These are phyloP conservation scores for Myotis findleyi DNA, from an alignment of 2,797 vertebrate species.

Conservation along the genomic window DNA sequence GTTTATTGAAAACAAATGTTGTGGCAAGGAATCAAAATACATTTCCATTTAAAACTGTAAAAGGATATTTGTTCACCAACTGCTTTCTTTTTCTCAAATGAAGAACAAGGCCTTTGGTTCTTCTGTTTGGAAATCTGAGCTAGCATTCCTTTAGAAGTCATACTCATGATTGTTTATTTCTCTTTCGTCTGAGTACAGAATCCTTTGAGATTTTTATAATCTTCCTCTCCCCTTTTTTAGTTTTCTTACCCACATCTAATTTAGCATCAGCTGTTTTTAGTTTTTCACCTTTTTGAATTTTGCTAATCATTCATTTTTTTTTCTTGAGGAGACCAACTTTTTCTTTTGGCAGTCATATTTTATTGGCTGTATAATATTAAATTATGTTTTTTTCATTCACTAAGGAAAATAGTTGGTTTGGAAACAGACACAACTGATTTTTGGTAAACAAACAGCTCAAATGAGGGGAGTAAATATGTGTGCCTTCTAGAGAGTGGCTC, in stretches of 20 bases:
- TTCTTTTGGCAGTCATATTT: not conserved
- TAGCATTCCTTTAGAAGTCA: not conserved
- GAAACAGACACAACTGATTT: not conserved
- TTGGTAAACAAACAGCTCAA: not conserved
- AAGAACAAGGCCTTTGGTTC: not conserved
- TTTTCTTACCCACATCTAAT: not conserved
- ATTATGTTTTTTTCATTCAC: not conserved
- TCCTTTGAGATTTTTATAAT: constrained; percentile 1
- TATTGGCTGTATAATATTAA: not conserved
- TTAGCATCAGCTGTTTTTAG: not conserved
- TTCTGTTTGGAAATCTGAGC: not conserved
- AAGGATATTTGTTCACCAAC: not conserved
- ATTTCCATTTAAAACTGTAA: constrained; percentile 32
- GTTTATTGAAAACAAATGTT: not conserved
- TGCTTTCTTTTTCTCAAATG: not conserved
- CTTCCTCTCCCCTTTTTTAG: not conserved
- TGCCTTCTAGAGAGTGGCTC: not conserved
- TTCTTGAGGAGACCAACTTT: not conserved
- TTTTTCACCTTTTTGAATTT: not conserved
- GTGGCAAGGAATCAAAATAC: not conserved
- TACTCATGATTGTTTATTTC: not conserved
- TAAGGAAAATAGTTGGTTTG: not conserved
- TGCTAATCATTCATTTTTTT: not conserved
- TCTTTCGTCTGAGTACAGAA: not conserved
- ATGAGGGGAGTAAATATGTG: not conserved